Conservation (phyloP, 2,888 invertebrate genomes). For the Poecilus cupreus region DNA sequence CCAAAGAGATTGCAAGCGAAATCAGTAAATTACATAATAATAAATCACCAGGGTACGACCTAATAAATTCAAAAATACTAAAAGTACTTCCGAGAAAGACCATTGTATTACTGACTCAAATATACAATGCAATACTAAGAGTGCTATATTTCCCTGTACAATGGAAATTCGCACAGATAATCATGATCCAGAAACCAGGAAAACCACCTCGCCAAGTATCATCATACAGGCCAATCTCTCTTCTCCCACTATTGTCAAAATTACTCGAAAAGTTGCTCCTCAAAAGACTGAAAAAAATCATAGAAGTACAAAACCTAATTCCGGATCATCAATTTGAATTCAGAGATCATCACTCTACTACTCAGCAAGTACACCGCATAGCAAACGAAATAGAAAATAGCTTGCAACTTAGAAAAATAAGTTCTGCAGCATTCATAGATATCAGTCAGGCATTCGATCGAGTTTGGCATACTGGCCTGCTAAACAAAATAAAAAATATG, state of each 20-base stretch:
- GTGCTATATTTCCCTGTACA: conserved; percentile 62
- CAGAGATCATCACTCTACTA: conserved; percentile 56
- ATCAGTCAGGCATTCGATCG: conserved; percentile 55
- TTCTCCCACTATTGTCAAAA: no score
- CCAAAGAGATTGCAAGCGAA: conserved; percentile 43
- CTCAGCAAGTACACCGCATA: conserved; percentile 61
- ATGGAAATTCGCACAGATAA: conserved; percentile 62
- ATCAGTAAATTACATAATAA: conserved; percentile 46
- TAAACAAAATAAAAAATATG: conserved; percentile 49
- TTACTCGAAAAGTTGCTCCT: conserved; percentile 62
- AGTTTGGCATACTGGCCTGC: conserved; percentile 57
- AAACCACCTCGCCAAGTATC: conserved; percentile 61
- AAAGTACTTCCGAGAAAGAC: conserved; percentile 63
- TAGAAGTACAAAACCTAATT: conserved; percentile 51
- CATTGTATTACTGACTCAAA: conserved; percentile 61
- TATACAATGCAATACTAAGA: conserved; percentile 64
- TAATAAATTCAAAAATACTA: conserved; percentile 62
- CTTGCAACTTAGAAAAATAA: conserved; percentile 48
- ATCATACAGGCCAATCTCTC: conserved; percentile 63
- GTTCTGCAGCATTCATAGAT: conserved; percentile 54
- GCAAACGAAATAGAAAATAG: conserved; percentile 42
- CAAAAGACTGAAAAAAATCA: conserved; percentile 47
- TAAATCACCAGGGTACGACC: conserved; percentile 63
- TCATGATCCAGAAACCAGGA: conserved; percentile 61
- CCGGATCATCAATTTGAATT: conserved; percentile 61